Base-by-base conservation (phyloP, 2,113 vertebrate species). In the Rhinoptilus africanus region DNA sequence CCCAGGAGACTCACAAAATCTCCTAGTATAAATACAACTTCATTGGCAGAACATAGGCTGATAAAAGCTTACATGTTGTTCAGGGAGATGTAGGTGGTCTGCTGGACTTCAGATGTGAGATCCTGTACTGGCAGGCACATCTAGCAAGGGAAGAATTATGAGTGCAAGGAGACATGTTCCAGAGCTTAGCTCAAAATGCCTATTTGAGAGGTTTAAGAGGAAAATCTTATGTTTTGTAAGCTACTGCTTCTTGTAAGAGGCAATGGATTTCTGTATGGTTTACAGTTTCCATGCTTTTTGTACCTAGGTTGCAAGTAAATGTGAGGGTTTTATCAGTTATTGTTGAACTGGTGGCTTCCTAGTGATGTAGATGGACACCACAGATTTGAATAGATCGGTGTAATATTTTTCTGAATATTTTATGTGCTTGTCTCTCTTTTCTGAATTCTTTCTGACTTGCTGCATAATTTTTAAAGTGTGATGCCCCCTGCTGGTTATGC, bases 141-240 rank as follows among this genome's bases (percentile, higher is more conserved):
- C n/a, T 57, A 54, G 54, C 34, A 39, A 47, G 41, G 83, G 35
- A 81, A 63, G 43, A 84, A 72, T 68, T 67, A 45, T 0, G 22
- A 81, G 43, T 91, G 43, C 48, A 68, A 62, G 64, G 48, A 68
- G 84, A 94, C 22, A 3, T 51, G 48, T 93, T 93, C 56, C 86
- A 97, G 77, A 75, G 66, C 53, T 92, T 94, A 92, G 56, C 30
- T 93, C 43, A 84, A 63, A 95, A 91, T 92, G 51, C 30, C 3
- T 4, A 2, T 57, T 30, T 59, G 76, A 64, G 76, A 60, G 23
- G 19, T 71, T 93, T 67, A 53, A 68, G 83, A 75, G 17, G 17
- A 87, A 60, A 94, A 91, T 81, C 35, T 47, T 63, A 4, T 1
- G 3, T 54, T 94, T 77, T 92, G 43, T 37, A 83, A 78, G 30